A percentile compares a stretch with the other conserved stretches of the same genome.
Evolutionary conservation across 1,140 invertebrate species (phyloP).

Genomic region (Pogonomyrmex californicus): DNA sequence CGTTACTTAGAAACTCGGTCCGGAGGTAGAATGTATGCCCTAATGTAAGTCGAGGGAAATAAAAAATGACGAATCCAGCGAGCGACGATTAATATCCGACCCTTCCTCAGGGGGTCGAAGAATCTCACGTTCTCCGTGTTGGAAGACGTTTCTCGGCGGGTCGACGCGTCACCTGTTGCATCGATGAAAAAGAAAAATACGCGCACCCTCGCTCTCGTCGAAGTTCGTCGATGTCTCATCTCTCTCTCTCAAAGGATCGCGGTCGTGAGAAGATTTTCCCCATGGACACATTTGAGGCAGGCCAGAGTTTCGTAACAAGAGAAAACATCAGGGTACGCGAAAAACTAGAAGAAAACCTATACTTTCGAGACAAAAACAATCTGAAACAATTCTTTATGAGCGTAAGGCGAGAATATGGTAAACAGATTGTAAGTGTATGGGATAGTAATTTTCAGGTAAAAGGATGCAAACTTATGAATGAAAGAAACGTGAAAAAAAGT

Average conservation of each 20-base stretch:
- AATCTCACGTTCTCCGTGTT: constrained; percentile 14
- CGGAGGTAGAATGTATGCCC: not conserved
- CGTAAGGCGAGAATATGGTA: constrained; percentile 20
- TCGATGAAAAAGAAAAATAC: constrained; percentile 38
- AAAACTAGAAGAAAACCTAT: constrained; percentile 1
- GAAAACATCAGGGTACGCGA: not conserved
- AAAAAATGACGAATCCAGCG: constrained; percentile 19
- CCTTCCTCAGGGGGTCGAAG: constrained; percentile 9
- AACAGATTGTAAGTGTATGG: constrained; percentile 12
- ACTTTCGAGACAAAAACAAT: not conserved
- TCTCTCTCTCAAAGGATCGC: not conserved
- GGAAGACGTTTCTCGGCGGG: not conserved
- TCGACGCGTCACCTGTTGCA: constrained; percentile 50
- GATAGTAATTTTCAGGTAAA: not conserved
- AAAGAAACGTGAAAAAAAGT: not conserved
- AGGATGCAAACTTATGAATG: no score
- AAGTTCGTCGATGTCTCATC: not conserved
- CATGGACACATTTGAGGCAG: not conserved
- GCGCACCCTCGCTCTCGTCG: constrained; percentile 5
- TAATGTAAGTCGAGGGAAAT: not conserved
- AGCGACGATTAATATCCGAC: constrained; percentile 47
- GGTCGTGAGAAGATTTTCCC: constrained; percentile 11
- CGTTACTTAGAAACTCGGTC: not conserved
- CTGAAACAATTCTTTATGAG: not conserved
- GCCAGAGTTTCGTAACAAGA: constrained; percentile 28